Percentiles rank a stretch among this genome's conserved stretches.
Conservation (phyloP, 2,888 invertebrate species). For the Cosmia trapezina region DNA sequence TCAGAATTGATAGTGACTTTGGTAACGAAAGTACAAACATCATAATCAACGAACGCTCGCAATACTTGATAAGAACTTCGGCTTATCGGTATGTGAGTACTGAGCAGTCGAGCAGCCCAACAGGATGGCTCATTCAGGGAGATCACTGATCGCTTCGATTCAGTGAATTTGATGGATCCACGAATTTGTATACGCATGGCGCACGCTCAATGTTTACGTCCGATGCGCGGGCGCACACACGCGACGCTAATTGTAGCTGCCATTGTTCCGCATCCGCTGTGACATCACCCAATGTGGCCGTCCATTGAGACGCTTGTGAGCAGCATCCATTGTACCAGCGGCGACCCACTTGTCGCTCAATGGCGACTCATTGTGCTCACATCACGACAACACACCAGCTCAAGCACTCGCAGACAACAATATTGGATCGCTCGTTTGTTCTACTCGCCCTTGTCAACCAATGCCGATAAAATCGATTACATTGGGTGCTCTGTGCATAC, state of each 20-base stretch:
- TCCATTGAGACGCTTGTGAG: constrained; percentile 72
- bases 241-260: constrained; percentile 76
- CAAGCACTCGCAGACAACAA: constrained; percentile 27
- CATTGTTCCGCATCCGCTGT: constrained; percentile 83
- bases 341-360: constrained; percentile 77
- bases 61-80: not conserved
- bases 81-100: not conserved
- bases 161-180: constrained; percentile 33
- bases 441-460: constrained; percentile 33
- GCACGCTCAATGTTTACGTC: constrained; percentile 54
- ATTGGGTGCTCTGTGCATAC: constrained; percentile 2
- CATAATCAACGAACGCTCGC: not conserved
- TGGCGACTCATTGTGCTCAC: constrained; percentile 73
- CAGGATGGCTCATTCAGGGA: constrained; percentile 7
- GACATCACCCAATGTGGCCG: constrained; percentile 73
- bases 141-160: constrained; percentile 30
- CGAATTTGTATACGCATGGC: constrained; percentile 32
- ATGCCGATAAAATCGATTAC: constrained; percentile 19
- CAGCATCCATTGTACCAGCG: constrained; percentile 76
- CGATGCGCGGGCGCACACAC: constrained; percentile 56
- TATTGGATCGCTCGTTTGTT: constrained; percentile 41
- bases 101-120: not conserved
- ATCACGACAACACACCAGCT: constrained; percentile 36
- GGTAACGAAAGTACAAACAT: constrained; percentile 30
- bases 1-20: constrained; percentile 15